Base-by-base conservation (phyloP, 1,140 invertebrate genomes). In the Prorops nasuta region DNA sequence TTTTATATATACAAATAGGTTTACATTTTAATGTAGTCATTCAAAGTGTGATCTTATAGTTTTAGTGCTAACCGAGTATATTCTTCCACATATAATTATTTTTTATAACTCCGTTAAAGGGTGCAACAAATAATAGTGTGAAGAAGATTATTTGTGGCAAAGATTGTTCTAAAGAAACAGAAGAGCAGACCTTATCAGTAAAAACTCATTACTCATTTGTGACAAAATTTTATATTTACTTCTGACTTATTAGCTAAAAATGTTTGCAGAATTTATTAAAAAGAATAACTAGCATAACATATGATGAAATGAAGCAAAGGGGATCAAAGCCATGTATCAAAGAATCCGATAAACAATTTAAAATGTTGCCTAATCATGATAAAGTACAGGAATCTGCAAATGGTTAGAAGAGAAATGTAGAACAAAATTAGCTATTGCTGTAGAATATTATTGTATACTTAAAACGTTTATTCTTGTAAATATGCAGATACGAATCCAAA, bases 291-390 rank as follows among this genome's bases (percentile, higher is more conserved):
- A 54, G 52, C 24, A 35, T 54, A 15, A 54, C 42, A 10, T 54
- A 54, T 39, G 45, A 44, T n/a, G 52, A 49, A 34, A 54, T 54
- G 52, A 19, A 45, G 10, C 44, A 42, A 6, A 44, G 37, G 50
- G 52, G 52, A 17, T 16, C 52, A 10, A 8, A 24, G 16, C 52
- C 52, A 7, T 54, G 42, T 19, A 44, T 19, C 9, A 42, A 54
- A 19, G 14, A 43, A 28, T 31, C 20, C n/a, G 14, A 21, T 39
- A 20, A 48, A 21, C 7, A 53, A 18, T 28, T n/a, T n/a, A n/a
- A n/a, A n/a, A n/a, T n/a, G n/a, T n/a, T n/a, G n/a, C n/a, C n/a
- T n/a, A n/a, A n/a, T n/a, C n/a, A n/a, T n/a, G n/a, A n/a, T n/a
- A n/a, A n/a, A n/a, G n/a, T n/a, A n/a, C n/a, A n/a, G n/a, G n/a